phyloP scores from a whole-genome alignment of 2,888 invertebrate genomes.

The Ischnus inquisitorius region DNA sequence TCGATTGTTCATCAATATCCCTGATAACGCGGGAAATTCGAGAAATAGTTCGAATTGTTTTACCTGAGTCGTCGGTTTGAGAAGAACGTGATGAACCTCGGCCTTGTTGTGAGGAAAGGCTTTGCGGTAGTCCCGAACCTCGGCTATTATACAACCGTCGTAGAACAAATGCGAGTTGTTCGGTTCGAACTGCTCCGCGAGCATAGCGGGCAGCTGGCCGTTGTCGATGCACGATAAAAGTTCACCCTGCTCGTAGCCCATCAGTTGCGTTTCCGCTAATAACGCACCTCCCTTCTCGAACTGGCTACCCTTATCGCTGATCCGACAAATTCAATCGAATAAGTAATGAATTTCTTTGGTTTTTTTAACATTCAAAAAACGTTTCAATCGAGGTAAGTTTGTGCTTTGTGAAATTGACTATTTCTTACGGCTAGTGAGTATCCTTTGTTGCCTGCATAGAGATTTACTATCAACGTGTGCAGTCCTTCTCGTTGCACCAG shows the following conservation, averaged over 20 bases:
- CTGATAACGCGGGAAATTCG: no score
- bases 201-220: conserved; percentile 95
- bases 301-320: conserved; percentile 83
- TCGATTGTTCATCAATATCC: background rate
- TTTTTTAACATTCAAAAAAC: no score
- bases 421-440: conserved; percentile 91
- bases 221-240: conserved; percentile 95
- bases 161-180: conserved; percentile 95
- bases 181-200: conserved; percentile 93
- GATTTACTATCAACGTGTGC: conserved; percentile 95
- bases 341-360: conserved; percentile 83
- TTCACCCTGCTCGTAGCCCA: conserved; percentile 96
- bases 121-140: conserved; percentile 95
- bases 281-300: conserved; percentile 90
- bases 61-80: conserved; percentile 95
- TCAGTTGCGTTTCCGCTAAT: conserved; percentile 90
- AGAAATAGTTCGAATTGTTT: conserved; percentile 58
- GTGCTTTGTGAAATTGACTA: conserved; percentile 82
- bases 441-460: conserved; percentile 97
- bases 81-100: conserved; percentile 94
- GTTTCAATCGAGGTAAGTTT: background rate
- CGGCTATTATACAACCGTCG: conserved; percentile 96
- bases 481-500: conserved; percentile 94
- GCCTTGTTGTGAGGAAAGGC: conserved; percentile 91
- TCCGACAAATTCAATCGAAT: conserved; percentile 82